phyloP scores from a whole-genome alignment of 2,888 invertebrate species.

The Folsomia candida region DNA sequence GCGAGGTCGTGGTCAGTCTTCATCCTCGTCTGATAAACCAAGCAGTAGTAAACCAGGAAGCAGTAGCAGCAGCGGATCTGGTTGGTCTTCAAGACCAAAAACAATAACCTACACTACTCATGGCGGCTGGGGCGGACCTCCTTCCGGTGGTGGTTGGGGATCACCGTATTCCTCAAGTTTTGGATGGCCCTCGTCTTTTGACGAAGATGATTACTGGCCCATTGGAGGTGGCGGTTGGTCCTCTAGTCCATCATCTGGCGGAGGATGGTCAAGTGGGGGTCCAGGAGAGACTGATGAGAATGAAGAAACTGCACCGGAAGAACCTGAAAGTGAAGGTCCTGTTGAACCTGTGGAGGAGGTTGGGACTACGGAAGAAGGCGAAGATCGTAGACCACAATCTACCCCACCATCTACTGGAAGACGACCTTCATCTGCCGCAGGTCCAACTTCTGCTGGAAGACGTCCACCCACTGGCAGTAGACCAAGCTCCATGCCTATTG shows the following conservation, averaged over 20 bases:
- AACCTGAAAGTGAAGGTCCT: background rate
- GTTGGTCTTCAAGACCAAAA: background rate
- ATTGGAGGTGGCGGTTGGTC: background rate
- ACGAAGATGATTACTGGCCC: too few relatives aligned
- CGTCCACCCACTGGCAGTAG: background rate
- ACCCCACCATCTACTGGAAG: too few relatives aligned
- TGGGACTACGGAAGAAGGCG: background rate
- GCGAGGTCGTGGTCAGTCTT: background rate
- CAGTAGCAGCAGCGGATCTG: background rate
- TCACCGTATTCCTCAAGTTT: background rate
- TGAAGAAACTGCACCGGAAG: background rate
- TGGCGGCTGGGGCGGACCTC: background rate
- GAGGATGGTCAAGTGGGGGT: background rate
- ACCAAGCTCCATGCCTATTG: too few relatives aligned
- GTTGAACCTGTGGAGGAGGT: background rate
- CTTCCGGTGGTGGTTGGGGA: background rate
- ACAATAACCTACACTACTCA: background rate
- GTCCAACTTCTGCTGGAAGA: too few relatives aligned
- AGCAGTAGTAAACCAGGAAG: background rate
- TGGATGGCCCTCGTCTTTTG: background rate
- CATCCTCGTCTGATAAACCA: background rate
- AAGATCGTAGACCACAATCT: too few relatives aligned
- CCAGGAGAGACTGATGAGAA: background rate
- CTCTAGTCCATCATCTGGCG: background rate
- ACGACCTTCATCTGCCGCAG: background rate